These are phyloP conservation scores for Centroberyx gerrardi DNA, from an alignment of 2,797 vertebrate genomes.

Conservation along the genomic window DNA sequence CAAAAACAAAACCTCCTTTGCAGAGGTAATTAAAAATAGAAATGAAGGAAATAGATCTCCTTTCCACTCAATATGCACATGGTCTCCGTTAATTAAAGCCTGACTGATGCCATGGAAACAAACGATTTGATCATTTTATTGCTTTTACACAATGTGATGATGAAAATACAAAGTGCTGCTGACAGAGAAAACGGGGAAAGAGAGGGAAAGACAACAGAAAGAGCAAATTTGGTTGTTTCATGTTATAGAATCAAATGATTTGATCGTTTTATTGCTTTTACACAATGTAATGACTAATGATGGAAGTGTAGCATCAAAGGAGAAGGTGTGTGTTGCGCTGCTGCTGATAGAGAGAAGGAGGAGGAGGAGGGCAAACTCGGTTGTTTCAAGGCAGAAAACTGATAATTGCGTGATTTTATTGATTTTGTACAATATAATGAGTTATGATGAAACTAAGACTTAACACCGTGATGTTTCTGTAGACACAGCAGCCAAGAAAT, in stretches of 20 bases:
- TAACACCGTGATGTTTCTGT: slow-evolving; percentile 18
- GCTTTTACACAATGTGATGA: neutral
- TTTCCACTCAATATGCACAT: neutral
- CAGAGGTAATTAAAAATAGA: no score
- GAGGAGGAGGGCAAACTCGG: neutral
- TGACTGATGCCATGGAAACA: no score
- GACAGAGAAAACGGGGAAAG: no score
- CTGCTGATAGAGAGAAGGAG: neutral
- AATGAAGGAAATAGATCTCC: no score
- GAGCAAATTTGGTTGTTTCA: neutral
- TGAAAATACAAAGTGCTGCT: neutral
- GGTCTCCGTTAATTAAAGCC: neutral
- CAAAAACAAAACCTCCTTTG: no score
- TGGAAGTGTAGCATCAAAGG: neutral
- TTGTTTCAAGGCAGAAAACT: slow-evolving; percentile 21
- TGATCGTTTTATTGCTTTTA: neutral
- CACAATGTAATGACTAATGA: slow-evolving; percentile 4
- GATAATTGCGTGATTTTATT: slow-evolving; percentile 43
- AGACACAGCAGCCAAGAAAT: slow-evolving; percentile 22
- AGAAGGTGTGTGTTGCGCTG: neutral
- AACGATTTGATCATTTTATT: neutral
- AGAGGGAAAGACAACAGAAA: neutral
- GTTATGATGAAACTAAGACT: slow-evolving; percentile 46
- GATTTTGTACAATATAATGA: slow-evolving; percentile 49
- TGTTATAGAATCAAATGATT: neutral